These are phyloP conservation scores for Andricus quercusramuli DNA, from an alignment of 2,888 invertebrate genomes.

Conservation along the genomic window DNA sequence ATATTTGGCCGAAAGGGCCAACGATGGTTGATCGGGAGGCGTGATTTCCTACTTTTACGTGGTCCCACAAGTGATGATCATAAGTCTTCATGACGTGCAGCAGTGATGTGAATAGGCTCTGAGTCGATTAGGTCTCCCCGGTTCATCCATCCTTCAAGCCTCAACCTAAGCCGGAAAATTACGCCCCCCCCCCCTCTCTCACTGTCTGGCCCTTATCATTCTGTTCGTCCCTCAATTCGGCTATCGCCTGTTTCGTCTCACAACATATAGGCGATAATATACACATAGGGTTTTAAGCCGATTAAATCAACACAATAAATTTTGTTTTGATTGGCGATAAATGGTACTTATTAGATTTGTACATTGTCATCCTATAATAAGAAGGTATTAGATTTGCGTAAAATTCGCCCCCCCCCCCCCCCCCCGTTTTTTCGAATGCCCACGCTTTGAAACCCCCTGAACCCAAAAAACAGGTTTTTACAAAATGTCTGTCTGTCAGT, in stretches of 20 bases:
- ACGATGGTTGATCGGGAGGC: background rate
- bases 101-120: conserved; percentile 15
- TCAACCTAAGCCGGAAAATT: conserved; percentile 27
- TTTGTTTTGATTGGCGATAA: no score
- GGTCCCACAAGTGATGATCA: background rate
- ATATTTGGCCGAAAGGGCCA: background rate
- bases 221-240: conserved; percentile 28
- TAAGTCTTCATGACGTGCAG: conserved; percentile 23
- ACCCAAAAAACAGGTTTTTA: no score
- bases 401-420: no score
- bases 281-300: background rate
- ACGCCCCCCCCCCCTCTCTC: conserved; percentile 10
- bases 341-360: no score
- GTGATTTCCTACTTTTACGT: background rate
- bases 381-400: no score
- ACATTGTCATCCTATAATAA: no score
- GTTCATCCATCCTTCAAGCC: conserved; percentile 27
- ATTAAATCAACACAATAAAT: background rate
- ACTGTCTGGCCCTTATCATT: conserved; percentile 23
- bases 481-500: no score
- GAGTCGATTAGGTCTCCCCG: conserved; percentile 29
- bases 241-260: conserved; percentile 39
- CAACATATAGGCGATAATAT: conserved; percentile 34
- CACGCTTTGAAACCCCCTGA: no score
- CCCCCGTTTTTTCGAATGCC: no score